phyloP scores from a whole-genome alignment of 2,797 vertebrate species.

The Ctenochaetus hawaiiensis region DNA sequence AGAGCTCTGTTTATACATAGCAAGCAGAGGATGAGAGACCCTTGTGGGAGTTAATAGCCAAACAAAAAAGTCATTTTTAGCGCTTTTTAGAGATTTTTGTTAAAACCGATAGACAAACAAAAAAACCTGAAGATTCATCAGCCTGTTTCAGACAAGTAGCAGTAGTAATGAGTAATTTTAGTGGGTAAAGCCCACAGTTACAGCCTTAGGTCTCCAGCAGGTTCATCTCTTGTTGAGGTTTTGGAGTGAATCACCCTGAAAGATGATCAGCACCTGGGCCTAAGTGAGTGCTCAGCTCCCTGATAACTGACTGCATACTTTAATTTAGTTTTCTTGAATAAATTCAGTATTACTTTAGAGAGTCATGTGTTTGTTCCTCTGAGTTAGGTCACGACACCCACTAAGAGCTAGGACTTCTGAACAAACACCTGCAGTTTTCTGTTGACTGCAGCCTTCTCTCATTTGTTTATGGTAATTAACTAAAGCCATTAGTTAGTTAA shows the following conservation, averaged over 20 bases:
- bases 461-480: conserved; percentile 22
- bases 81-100: background rate
- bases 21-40: background rate
- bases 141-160: background rate
- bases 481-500: conserved; percentile 9
- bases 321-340: no score
- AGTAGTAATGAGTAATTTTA: background rate
- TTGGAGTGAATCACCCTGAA: no score
- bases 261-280: no score
- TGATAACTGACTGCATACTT: no score
- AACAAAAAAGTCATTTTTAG: background rate
- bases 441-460: background rate
- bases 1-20: background rate
- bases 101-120: background rate
- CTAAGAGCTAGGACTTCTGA: background rate
- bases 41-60: no score
- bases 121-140: background rate
- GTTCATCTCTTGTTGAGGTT: no score
- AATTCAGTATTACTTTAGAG: no score
- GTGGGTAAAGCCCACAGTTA: background rate
- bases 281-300: no score
- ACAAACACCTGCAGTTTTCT: background rate
- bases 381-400: background rate
- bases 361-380: no score
- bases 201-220: no score